A percentile compares a stretch with the other conserved stretches of the same genome.
phyloP scores from a whole-genome alignment of 2,797 vertebrate genomes.

The Tiaroga cobitis region DNA sequence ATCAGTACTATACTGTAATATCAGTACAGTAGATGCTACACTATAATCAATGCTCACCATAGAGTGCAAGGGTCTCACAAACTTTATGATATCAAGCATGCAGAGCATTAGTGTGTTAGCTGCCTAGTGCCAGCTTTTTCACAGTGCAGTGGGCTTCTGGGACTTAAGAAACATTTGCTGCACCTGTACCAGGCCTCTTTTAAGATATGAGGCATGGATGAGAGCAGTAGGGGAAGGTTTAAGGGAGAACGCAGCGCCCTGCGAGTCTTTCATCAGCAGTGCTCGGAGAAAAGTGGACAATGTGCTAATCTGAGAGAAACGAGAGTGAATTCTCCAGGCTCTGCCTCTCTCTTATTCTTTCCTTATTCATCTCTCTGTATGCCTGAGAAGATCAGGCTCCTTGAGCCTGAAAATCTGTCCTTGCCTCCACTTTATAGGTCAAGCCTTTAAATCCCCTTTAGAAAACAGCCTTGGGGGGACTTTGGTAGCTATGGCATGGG shows the following conservation, averaged over 20 bases:
- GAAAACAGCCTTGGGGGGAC: slow-evolving; percentile 74
- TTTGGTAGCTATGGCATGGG: slow-evolving; percentile 58
- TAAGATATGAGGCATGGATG: slow-evolving; percentile 43
- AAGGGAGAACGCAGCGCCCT: slow-evolving; percentile 32
- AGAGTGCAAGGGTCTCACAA: not conserved
- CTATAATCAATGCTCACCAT: not conserved
- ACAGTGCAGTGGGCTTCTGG: slow-evolving; percentile 35
- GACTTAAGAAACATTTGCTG: slow-evolving; percentile 38
- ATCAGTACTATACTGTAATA: not conserved
- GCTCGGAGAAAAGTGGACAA: slow-evolving; percentile 67
- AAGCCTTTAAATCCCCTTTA: slow-evolving; percentile 74
- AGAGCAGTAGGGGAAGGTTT: slow-evolving; percentile 25
- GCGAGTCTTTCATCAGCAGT: slow-evolving; percentile 56
- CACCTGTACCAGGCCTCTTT: slow-evolving; percentile 26
- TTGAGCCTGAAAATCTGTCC: slow-evolving; percentile 61
- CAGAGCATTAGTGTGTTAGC: slow-evolving; percentile 19
- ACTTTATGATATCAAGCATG: slow-evolving; percentile 7
- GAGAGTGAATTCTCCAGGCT: slow-evolving; percentile 66
- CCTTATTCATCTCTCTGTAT: slow-evolving; percentile 53
- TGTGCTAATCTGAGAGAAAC: slow-evolving; percentile 73
- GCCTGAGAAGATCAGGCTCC: slow-evolving; percentile 65
- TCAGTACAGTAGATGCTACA: not conserved
- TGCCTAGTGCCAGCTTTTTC: not conserved
- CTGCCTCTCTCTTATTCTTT: slow-evolving; percentile 48
- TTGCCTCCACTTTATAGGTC: slow-evolving; percentile 73